Evolutionary conservation across 2,888 invertebrate genomes (phyloP).

Genomic region (Scrobipalpa atriplicella): DNA sequence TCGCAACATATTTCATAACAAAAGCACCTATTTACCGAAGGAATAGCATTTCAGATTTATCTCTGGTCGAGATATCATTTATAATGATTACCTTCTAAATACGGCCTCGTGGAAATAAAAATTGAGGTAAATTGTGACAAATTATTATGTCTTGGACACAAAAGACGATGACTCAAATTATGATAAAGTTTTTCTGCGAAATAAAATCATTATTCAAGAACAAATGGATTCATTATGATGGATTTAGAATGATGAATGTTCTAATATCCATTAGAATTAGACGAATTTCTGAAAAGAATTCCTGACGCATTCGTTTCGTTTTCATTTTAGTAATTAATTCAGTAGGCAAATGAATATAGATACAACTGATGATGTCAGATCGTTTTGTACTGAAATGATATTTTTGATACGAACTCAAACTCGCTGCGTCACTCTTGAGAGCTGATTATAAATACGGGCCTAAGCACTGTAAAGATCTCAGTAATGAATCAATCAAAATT

Average conservation of each 20-base stretch:
- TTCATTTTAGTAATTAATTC: neutral
- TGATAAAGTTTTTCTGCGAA: slow-evolving; percentile 8
- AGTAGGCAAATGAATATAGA: no score
- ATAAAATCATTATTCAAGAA: slow-evolving; percentile 16
- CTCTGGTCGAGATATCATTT: slow-evolving; percentile 5
- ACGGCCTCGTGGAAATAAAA: slow-evolving; percentile 5
- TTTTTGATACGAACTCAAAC: no score
- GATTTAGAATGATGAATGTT: neutral
- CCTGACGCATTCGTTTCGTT: neutral
- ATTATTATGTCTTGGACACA: slow-evolving; percentile 17
- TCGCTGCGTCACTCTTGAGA: no score
- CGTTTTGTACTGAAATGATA: no score
- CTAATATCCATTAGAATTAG: neutral
- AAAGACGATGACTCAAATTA: slow-evolving; percentile 20
- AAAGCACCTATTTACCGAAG: neutral
- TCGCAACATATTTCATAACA: neutral
- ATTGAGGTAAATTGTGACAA: slow-evolving; percentile 13
- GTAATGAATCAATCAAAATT: no score
- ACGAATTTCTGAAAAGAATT: neutral
- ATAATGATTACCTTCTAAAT: slow-evolving; percentile 16
- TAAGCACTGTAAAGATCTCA: no score
- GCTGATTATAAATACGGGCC: no score
- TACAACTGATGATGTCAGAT: no score
- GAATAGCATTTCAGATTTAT: slow-evolving; percentile 12
- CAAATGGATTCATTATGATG: slow-evolving; percentile 24